Conservation (phyloP, 2,113 vertebrate species). For the Xenopus laevis region DNA sequence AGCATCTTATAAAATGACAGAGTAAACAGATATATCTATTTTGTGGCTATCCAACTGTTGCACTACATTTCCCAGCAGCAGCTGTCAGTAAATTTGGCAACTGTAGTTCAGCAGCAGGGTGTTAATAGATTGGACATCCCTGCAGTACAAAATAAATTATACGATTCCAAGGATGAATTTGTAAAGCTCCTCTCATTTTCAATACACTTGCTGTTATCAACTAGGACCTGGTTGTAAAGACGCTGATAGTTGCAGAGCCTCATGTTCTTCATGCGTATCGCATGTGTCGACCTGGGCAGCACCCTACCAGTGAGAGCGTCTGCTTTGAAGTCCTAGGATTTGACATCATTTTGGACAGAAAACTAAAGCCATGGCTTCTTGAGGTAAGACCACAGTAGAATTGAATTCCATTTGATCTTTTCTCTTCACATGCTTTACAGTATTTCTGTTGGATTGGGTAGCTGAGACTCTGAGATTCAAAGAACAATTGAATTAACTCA, state of each 20-base stretch:
- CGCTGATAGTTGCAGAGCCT: constrained; percentile 91
- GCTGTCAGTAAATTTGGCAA: too few relatives aligned
- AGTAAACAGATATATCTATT: too few relatives aligned
- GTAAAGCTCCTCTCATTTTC: neutral
- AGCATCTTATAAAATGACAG: too few relatives aligned
- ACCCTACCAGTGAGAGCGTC: constrained; percentile 92
- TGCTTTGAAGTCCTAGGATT: constrained; percentile 97
- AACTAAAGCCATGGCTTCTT: constrained; percentile 95
- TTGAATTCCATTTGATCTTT: neutral
- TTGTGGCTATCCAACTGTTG: too few relatives aligned
- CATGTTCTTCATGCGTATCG: constrained; percentile 95
- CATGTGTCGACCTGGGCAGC: constrained; percentile 95
- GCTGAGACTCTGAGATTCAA: neutral
- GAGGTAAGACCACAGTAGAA: constrained; percentile 73
- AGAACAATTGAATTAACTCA: neutral
- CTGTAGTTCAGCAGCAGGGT: too few relatives aligned
- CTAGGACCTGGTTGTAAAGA: constrained; percentile 95
- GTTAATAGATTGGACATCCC: too few relatives aligned
- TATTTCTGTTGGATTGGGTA: neutral
- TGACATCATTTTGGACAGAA: constrained; percentile 95
- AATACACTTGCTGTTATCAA: neutral
- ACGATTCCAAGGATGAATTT: too few relatives aligned
- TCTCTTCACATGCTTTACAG: neutral
- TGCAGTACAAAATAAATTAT: too few relatives aligned
- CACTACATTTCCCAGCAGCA: too few relatives aligned